Base-by-base conservation (phyloP, 1,140 invertebrate species). In the Berghia stephanieae region DNA sequence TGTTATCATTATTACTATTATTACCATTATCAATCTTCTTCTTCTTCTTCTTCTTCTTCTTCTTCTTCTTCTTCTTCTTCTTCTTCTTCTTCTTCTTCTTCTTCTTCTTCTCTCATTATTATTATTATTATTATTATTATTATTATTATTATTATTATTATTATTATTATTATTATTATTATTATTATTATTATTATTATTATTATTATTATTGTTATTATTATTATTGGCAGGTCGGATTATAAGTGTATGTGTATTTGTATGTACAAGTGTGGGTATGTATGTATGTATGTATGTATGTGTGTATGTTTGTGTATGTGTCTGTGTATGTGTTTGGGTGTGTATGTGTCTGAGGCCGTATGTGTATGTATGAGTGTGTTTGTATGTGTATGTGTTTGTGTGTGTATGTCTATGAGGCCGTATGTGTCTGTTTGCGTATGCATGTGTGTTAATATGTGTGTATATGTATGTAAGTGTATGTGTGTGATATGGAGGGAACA, bases 341-440 rank as follows among this genome's bases (percentile, higher is more conserved):
- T 27, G 6, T 68, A 36, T 27, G 66, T 68, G 66, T 68, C 31
- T 38, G 36, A n/a, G 24, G n/a, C 24, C 42, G 66, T 3, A 21
- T 27, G 24, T 27, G 24, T 68, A 21, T 68, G 24, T 68, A 21
- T 3, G 24, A 31, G 66, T 68, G 24, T 34, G 36, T 34, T 21
- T 38, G 66, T 68, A 21, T 34, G 24, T 68, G 66, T 27, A 21
- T 27, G 66, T 34, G 66, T 34, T n/a, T n/a, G 66, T 34, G 66
- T 60, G 55, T 60, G 55, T 60, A 31, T 60, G 55, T 60, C n/a
- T 6, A 31, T 60, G 55, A 27, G 55, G 34, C n/a, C 5, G 55
- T 60, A 31, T 6, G 55, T 38, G 66, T 68, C 31, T 68, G 66
- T 38, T 21, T 68, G 66, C 36, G 66, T 68, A 38, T n/a, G 66